phyloP scores from a whole-genome alignment of 2,113 vertebrate genomes.

The Colinus virginianus region DNA sequence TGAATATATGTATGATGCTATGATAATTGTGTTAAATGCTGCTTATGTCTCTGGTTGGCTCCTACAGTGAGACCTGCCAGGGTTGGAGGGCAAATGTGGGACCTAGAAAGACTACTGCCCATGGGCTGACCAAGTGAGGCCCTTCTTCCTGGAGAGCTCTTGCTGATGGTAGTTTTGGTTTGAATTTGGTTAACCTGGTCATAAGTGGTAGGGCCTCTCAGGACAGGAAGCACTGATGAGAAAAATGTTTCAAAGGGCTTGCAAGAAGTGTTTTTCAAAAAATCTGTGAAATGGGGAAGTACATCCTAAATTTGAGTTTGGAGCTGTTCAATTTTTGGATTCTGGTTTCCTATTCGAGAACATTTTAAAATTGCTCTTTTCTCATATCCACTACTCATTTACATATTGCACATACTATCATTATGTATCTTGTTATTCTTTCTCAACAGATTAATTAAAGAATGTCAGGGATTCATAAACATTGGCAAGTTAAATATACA shows the following conservation, averaged over 20 bases:
- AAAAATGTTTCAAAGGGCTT: background rate
- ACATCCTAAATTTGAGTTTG: background rate
- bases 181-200: background rate
- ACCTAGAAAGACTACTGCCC: background rate
- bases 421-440: background rate
- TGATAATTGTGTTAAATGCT: background rate
- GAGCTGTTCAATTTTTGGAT: background rate
- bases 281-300: background rate
- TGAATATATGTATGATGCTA: background rate
- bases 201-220: background rate
- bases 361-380: background rate
- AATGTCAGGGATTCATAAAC: background rate
- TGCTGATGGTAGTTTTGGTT: background rate
- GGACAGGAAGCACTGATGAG: background rate
- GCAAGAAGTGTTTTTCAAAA: background rate
- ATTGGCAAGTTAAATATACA: background rate
- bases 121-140: background rate
- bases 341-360: background rate
- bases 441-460: background rate
- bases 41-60: background rate
- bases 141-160: background rate
- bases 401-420: background rate
- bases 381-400: background rate
- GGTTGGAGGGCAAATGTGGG: background rate
- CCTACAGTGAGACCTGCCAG: accelerated